A percentile compares a stretch with the other conserved stretches of the same genome.
Conservation (phyloP, 2,797 vertebrate species). For the Melanotaenia boesemani region DNA sequence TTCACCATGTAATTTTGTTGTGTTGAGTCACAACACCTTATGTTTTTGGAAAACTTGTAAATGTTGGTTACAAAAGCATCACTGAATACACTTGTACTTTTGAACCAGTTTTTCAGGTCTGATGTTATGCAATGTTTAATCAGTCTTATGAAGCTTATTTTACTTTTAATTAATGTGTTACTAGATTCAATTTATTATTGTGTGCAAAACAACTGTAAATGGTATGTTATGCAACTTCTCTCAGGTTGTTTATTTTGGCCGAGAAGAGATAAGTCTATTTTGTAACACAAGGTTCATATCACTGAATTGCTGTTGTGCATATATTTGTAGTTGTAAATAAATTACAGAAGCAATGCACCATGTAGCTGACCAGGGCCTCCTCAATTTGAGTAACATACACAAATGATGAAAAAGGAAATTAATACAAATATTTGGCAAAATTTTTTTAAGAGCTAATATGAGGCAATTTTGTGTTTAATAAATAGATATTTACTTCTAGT, state of each 20-base stretch:
- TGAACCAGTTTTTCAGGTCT: neutral
- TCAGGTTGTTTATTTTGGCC: neutral
- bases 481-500: neutral
- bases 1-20: neutral
- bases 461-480: neutral
- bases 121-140: constrained; percentile 11
- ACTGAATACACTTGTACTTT: neutral
- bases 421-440: neutral
- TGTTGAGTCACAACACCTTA: neutral
- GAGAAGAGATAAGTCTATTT: neutral
- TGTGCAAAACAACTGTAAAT: neutral
- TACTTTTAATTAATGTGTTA: neutral
- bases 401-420: neutral
- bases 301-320: neutral
- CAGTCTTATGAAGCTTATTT: neutral
- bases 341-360: neutral
- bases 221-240: constrained; percentile 8
- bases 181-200: neutral
- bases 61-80: neutral
- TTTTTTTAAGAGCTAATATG: too few relatives aligned
- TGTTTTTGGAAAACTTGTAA: neutral
- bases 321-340: neutral
- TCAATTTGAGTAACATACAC: neutral
- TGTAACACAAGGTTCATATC: neutral
- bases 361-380: too few relatives aligned